These are phyloP conservation scores for Heliconius congener DNA, from an alignment of 1,140 invertebrate species.

Conservation along the genomic window DNA sequence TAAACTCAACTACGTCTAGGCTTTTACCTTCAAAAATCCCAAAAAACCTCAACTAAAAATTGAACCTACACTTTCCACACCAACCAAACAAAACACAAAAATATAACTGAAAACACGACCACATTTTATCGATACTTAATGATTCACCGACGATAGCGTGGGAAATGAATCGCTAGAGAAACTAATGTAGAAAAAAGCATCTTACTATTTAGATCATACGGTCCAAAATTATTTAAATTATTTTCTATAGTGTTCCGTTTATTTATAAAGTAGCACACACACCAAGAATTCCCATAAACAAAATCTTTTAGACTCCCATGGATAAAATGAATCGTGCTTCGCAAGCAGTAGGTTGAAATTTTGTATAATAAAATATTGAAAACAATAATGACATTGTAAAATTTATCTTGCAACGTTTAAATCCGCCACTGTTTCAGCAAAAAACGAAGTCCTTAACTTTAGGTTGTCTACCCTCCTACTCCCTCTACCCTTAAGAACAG, in stretches of 20 bases:
- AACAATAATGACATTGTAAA: too few relatives aligned
- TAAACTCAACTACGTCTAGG: too few relatives aligned
- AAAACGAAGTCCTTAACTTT: too few relatives aligned
- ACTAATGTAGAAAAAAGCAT: background rate
- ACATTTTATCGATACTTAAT: constrained; percentile 9
- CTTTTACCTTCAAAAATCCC: background rate
- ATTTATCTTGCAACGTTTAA: too few relatives aligned
- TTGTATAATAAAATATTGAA: too few relatives aligned
- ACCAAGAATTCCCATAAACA: constrained; percentile 10
- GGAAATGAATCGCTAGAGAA: background rate
- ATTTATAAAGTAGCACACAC: constrained; percentile 12
- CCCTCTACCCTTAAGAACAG: too few relatives aligned
- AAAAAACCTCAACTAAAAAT: background rate
- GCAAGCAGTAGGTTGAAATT: too few relatives aligned
- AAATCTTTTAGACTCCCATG: background rate
- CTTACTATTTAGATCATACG: background rate
- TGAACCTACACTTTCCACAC: background rate
- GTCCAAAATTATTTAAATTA: background rate
- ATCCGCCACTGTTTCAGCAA: too few relatives aligned
- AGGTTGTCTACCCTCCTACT: too few relatives aligned
- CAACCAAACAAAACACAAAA: background rate
- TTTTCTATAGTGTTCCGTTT: background rate
- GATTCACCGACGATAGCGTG: background rate
- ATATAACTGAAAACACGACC: background rate
- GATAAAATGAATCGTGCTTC: background rate